Evolutionary conservation across 2,113 vertebrate species (phyloP), one percentile per base, ranked within the genome.

Genomic region (Crocuta crocuta): DNA sequence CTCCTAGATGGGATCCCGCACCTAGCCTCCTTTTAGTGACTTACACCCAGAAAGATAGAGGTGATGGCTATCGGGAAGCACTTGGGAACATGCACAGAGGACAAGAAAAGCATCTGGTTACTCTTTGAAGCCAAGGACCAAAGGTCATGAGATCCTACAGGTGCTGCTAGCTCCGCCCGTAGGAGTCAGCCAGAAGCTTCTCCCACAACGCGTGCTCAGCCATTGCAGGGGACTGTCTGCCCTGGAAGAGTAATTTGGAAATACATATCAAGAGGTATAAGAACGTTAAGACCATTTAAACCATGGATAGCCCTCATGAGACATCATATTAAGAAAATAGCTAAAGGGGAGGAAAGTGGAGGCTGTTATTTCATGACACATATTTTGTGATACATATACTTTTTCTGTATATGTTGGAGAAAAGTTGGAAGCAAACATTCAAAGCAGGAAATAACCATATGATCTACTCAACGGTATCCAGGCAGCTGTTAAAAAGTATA

Each of bases 331-430:
- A 80, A 70, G 45, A 7, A 84, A 87, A 90, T 48, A 84, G 82
- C 10, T 66, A 12, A 79, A 71, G 39, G 17, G 39, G 31, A 91
- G 12, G 45, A 11, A 15, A 35, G 23, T 4, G 23, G 17, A 16
- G 33, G 39, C 28, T 87, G 9, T 28, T 66, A 3, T 78, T 84
- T 17, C 33, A 24, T 79, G 17, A 65, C 26, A 28, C 26, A 11
- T 28, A 65, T 28, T 31, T 28, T 65, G 26, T 78, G 16, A 78
- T 78, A 78, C 74, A 48, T 78, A 10, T 9, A 48, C 21, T 48
- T 78, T 13, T 24, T 12, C 1, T 10, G 12, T 15, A 1, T 10
- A 35, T 4, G 21, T 2, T 6, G 71, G 19, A 7, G n/a, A 53
- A n/a, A 43, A 48, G n/a, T 5, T 24, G 5, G 53, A 48, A 48